Evolutionary conservation across 2,797 vertebrate species (phyloP).

Genomic region (Mus spretus): DNA sequence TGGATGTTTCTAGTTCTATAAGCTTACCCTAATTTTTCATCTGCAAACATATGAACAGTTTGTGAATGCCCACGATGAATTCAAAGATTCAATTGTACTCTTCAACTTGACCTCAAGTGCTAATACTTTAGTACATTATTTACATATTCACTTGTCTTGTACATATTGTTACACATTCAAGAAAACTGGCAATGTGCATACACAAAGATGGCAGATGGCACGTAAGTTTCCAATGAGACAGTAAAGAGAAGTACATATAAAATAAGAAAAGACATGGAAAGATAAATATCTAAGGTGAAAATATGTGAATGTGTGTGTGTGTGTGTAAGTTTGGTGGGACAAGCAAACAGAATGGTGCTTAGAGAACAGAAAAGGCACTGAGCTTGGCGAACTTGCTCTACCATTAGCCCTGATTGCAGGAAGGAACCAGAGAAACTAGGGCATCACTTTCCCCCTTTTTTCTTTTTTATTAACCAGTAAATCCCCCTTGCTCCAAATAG

Average conservation of each 20-base stretch:
- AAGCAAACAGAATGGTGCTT: neutral
- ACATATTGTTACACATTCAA: slow-evolving; percentile 1
- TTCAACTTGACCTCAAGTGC: neutral
- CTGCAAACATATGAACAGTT: neutral
- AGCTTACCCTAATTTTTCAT: neutral
- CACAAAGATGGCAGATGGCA: neutral
- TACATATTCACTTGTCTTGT: neutral
- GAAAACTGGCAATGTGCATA: neutral
- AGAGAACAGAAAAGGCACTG: neutral
- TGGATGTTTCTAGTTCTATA: neutral
- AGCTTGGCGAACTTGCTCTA: neutral
- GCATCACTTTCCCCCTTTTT: neutral
- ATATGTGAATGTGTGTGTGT: neutral
- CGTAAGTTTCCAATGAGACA: neutral
- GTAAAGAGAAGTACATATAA: neutral
- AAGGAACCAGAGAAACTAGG: neutral
- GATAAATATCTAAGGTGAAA: neutral
- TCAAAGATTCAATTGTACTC: neutral
- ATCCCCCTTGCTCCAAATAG: neutral
- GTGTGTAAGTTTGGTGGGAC: neutral
- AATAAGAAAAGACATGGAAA: neutral
- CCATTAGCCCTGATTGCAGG: neutral
- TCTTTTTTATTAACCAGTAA: neutral
- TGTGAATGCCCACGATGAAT: neutral
- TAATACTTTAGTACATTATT: neutral